Conservation (phyloP, 2,888 invertebrate genomes). For the Ypsolopha sequella region DNA sequence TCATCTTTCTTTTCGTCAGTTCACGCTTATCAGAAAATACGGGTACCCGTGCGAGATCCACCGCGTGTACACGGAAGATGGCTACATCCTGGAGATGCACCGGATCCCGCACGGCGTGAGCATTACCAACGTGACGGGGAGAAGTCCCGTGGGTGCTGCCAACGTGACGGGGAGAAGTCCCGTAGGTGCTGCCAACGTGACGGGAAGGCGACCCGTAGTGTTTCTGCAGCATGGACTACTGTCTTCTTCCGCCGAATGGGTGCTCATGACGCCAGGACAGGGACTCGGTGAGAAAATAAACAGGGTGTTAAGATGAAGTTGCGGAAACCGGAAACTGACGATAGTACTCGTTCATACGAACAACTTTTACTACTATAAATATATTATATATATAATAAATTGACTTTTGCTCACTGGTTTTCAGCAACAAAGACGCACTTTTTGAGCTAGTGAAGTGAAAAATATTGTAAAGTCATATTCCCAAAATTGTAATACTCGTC, state of each 20-base stretch:
- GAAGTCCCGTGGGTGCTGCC: too few species aligned
- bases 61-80: constrained; percentile 80
- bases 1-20: constrained; percentile 23
- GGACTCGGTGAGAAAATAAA: constrained; percentile 50
- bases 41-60: constrained; percentile 83
- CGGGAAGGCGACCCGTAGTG: constrained; percentile 57
- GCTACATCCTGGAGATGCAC: constrained; percentile 84
- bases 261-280: constrained; percentile 76
- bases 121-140: too few species aligned
- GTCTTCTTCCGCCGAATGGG: constrained; percentile 84
- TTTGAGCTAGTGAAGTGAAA: too few species aligned
- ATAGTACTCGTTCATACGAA: too few species aligned
- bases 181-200: constrained; percentile 18
- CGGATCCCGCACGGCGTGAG: constrained; percentile 76
- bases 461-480: too few species aligned
- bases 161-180: too few species aligned
- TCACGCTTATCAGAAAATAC: constrained; percentile 55
- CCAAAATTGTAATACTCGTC: too few species aligned
- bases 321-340: too few species aligned
- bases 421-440: too few species aligned
- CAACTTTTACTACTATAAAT: too few species aligned
- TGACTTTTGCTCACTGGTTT: too few species aligned
- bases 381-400: too few species aligned
- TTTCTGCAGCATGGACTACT: constrained; percentile 87
- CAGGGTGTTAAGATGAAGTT: background rate